phyloP scores from a whole-genome alignment of 35 echinoderm and acorn worm species.

The Strongylocentrotus purpuratus region DNA sequence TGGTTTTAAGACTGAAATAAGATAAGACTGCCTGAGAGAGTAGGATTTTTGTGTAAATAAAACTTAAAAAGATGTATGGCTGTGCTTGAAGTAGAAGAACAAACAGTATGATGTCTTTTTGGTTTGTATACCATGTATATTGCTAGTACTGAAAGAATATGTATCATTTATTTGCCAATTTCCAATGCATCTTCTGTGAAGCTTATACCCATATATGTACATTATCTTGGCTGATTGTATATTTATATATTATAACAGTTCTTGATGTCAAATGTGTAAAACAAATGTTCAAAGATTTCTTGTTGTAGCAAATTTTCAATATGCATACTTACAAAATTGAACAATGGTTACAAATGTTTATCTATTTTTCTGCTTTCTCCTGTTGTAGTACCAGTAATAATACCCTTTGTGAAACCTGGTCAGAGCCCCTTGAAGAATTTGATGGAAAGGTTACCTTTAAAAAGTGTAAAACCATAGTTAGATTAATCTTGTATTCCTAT shows the following conservation, averaged over 20 bases:
- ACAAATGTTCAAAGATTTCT: not conserved
- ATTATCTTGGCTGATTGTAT: not conserved
- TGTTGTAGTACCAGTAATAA: no score
- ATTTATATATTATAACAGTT: conserved; percentile 1
- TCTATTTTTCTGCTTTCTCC: no score
- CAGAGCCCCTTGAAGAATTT: no score
- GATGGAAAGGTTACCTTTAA: no score
- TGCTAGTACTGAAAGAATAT: not conserved
- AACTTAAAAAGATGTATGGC: not conserved
- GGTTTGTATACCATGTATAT: not conserved
- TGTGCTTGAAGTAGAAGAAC: not conserved
- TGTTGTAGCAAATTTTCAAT: not conserved
- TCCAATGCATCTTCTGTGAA: not conserved
- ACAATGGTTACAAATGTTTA: not conserved
- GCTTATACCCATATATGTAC: not conserved
- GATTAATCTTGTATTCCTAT: no score
- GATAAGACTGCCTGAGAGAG: not conserved
- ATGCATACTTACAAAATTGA: not conserved
- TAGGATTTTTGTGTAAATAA: not conserved
- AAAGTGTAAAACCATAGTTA: no score
- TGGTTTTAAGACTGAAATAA: not conserved
- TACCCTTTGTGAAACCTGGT: no score
- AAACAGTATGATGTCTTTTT: not conserved
- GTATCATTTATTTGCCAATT: not conserved
- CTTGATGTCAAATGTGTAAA: not conserved